These are phyloP conservation scores for Glyptemys insculpta DNA, from an alignment of 2,797 vertebrate genomes.

Conservation along the genomic window DNA sequence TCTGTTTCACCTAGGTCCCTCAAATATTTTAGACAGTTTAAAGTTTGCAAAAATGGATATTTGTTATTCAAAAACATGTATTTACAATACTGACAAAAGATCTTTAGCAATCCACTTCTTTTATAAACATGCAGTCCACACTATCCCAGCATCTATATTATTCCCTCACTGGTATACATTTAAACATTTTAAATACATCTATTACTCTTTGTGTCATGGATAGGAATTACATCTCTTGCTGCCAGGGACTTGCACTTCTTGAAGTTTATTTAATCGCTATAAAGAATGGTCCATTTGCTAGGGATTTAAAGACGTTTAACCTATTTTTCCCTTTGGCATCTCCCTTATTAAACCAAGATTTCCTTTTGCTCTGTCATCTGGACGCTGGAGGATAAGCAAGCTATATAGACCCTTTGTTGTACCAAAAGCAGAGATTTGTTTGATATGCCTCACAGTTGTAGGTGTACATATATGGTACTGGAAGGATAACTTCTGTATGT, in stretches of 20 bases:
- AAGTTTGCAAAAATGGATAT: neutral
- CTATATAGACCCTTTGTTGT: neutral
- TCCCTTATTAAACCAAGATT: neutral
- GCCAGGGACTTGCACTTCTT: neutral
- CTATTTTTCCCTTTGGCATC: neutral
- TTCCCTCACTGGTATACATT: neutral
- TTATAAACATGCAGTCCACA: neutral
- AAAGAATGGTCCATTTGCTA: neutral
- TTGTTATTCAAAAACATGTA: neutral
- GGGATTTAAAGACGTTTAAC: neutral
- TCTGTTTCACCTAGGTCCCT: neutral
- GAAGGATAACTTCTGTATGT: neutral
- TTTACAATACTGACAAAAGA: neutral
- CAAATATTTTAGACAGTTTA: neutral
- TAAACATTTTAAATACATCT: neutral
- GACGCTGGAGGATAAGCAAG: neutral
- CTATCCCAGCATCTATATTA: accelerated
- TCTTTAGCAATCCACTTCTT: neutral
- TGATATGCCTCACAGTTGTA: neutral
- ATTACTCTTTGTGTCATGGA: neutral
- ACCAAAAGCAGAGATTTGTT: neutral
- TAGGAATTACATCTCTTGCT: neutral
- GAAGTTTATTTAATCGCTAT: neutral
- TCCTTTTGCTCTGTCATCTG: neutral
- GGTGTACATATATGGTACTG: neutral